Percentiles rank a stretch among this genome's conserved stretches.
Evolutionary conservation across 2,113 vertebrate species (phyloP).

Genomic region (Pomatostomus ruficeps): DNA sequence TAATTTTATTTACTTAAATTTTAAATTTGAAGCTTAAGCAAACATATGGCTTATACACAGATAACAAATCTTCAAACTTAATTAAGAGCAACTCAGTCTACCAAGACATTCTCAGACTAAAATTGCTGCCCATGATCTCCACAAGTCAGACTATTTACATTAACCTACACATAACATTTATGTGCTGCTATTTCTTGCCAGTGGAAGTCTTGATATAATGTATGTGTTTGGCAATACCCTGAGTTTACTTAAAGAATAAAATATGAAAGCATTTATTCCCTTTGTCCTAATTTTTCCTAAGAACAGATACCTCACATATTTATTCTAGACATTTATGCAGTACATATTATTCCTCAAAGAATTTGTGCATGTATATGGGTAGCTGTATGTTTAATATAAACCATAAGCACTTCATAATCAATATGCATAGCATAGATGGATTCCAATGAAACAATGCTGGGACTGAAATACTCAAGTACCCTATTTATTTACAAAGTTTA

Average conservation of each 20-base stretch:
- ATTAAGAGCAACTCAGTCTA: background rate
- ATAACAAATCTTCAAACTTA: background rate
- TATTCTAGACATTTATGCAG: background rate
- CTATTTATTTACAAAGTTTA: background rate
- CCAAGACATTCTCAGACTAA: constrained; percentile 14
- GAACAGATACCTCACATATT: background rate
- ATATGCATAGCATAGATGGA: background rate
- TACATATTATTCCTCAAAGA: background rate
- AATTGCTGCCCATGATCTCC: background rate
- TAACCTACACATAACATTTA: background rate
- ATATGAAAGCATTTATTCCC: background rate
- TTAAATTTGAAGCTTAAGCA: background rate
- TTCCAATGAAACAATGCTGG: background rate
- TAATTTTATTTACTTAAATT: background rate
- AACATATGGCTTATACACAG: background rate
- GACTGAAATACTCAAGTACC: background rate
- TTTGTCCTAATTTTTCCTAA: background rate
- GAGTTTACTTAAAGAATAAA: background rate
- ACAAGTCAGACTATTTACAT: constrained; percentile 19
- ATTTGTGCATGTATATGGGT: background rate
- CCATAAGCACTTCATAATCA: background rate
- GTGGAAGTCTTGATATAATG: background rate
- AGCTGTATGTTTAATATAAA: background rate
- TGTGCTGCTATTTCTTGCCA: background rate
- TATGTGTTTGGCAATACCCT: background rate